A percentile compares a stretch with the other conserved stretches of the same genome.
Evolutionary conservation across 2,113 vertebrate genomes (phyloP).

Genomic region (Setophaga petechia): DNA sequence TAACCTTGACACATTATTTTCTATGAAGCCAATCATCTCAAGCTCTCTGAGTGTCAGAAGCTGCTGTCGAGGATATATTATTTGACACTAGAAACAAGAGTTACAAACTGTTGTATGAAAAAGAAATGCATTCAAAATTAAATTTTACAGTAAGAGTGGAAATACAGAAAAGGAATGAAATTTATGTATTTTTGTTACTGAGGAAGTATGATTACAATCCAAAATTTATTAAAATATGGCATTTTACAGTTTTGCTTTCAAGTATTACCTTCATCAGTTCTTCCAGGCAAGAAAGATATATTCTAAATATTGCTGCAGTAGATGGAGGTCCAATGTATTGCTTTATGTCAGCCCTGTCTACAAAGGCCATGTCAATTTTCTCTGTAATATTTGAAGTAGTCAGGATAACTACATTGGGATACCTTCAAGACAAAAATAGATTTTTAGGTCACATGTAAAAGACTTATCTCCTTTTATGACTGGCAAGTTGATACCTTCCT

Average conservation of each 20-base stretch:
- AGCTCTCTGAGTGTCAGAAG: constrained; percentile 91
- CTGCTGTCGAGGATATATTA: constrained; percentile 93
- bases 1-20: constrained; percentile 87
- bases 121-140: not conserved
- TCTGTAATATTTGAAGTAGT: constrained; percentile 97
- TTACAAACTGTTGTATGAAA: not conserved
- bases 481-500: not conserved
- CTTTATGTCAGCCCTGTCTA: constrained; percentile 97
- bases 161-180: not conserved
- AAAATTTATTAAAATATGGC: not conserved
- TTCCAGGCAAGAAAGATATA: constrained; percentile 93
- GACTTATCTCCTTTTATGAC: not conserved
- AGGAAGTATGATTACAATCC: not conserved
- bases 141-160: not conserved
- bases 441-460: not conserved
- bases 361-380: constrained; percentile 95
- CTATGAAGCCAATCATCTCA: constrained; percentile 87
- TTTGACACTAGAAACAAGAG: constrained; percentile 83
- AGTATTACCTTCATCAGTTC: constrained; percentile 94
- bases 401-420: constrained; percentile 95
- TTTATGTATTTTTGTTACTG: not conserved
- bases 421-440: constrained; percentile 72
- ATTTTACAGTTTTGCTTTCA: not conserved
- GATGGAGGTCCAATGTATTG: constrained; percentile 95
- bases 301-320: constrained; percentile 89